Evolutionary conservation across 2,113 vertebrate genomes (phyloP), one percentile per base, ranked within the genome.

Genomic region (Chloebia gouldiae): DNA sequence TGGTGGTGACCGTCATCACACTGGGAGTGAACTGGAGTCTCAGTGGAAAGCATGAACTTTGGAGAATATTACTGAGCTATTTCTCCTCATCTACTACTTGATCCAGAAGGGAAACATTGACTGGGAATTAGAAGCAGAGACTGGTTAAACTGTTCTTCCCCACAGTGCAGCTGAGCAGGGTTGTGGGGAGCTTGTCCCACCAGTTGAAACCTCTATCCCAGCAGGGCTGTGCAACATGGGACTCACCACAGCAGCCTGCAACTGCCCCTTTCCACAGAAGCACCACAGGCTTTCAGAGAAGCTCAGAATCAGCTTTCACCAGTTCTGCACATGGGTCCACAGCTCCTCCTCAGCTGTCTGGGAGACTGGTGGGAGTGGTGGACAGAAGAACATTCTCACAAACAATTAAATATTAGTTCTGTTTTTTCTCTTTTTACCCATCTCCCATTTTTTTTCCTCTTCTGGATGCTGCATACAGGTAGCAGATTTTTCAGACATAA

Each of bases 1-100:
- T 68, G 37, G 19, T 0, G 0, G 45, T 1, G 6, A 23, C 39
- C 68, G 63, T 19, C 16, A 30, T 31, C 47, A 5, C 13, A 40
- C 25, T 40, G 57, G 23, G 23, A 54, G 47, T 23, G 28, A 59
- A 37, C 31, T 33, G 39, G 19, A 21, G 12, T 24, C 44, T 64
- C 24, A 16, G 47, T 8, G n/a, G 56, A 49, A 53, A 72, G 39
- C 31, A 45, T 39, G 20, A 17, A 69, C 33, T 17, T 51, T 4
- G 12, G 27, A 83, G 17, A 49, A 13, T 44, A 10, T 30, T 65
- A 45, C 1, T 83, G 16, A 84, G 22, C 27, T 53, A 13, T 59
- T 81, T 77, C 33, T 92, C 11, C 60, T 85, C 9, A n/a, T 19
- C 40, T 76, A 21, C 30, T 63, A 27, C 40, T 75, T 66, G 22